Evolutionary conservation across 2,113 vertebrate species (phyloP), one percentile per base, ranked within the genome.

Genomic region (Syrmaticus mikado): DNA sequence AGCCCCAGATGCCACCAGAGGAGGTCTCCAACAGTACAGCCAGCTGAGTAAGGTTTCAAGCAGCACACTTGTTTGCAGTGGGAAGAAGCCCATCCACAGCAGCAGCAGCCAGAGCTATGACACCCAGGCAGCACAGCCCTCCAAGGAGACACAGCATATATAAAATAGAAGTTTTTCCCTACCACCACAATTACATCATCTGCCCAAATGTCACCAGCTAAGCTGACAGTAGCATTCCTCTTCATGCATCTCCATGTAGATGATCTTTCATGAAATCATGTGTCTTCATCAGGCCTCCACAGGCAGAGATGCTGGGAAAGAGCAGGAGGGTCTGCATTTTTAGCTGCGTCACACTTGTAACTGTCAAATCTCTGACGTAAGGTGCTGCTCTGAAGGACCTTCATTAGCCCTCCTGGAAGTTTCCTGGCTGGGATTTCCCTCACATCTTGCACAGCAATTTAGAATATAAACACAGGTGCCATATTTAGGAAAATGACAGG

Each of bases 361-460:
- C 24, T 36, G 27, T 45, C 62, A 60, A 75, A 88, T 62, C 21
- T 79, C 77, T 58, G 60, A n/a, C 82, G 55, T 53, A 68, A 8
- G 0, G 13, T 65, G 11, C 58, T 84, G 25, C 27, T 65, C 48
- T 82, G 66, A 90, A 84, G 40, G 25, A 72, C 32, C 58, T 85
- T 48, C 66, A 13, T 24, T 65, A 86, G 53, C 16, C 27, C 43
- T 79, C 52, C 64, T 79, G 34, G 27, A 92, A 91, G 45, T 90
- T 79, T 80, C 52, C 21, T 84, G 73, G 48, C 80, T 86, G 46
- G 36, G 82, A 95, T 84, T 94, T 94, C 53, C 86, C 78, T 66
- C 84, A 27, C 9, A 79, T n/a, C 43, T 61, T 70, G 30, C 52
- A 53, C 38, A 84, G 45, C 46, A 75, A 77, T 83, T 81, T 72